These are phyloP conservation scores for Eretmocerus hayati DNA, from an alignment of 2,888 invertebrate species.

Conservation along the genomic window DNA sequence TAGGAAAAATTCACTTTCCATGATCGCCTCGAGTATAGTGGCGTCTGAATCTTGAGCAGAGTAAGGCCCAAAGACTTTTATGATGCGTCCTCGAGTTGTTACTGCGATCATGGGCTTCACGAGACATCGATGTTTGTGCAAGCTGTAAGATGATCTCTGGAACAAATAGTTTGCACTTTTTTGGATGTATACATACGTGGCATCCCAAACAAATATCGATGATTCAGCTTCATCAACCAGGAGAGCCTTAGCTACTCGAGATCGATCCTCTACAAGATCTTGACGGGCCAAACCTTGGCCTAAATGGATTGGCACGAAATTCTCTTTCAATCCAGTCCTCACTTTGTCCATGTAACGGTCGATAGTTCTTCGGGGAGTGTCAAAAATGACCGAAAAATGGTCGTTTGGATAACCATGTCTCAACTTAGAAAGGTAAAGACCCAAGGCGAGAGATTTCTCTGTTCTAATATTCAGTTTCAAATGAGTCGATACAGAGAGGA, in stretches of 20 bases:
- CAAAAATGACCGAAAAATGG: neutral
- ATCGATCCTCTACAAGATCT: neutral
- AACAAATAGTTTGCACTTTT: neutral
- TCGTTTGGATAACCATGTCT: neutral
- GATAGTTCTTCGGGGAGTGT: neutral
- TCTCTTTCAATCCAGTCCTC: neutral
- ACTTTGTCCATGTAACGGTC: neutral
- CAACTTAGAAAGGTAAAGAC: neutral
- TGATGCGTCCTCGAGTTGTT: slow-evolving; percentile 1
- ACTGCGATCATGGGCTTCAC: neutral
- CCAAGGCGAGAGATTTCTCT: neutral
- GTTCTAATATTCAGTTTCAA: no score
- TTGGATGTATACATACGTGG: neutral
- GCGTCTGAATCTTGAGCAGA: slow-evolving; percentile 2
- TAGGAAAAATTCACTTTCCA: neutral
- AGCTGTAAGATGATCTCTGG: neutral
- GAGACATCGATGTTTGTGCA: neutral
- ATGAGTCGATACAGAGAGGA: no score
- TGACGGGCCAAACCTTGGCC: neutral
- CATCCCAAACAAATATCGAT: neutral
- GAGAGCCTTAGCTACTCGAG: neutral
- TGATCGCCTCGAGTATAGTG: neutral
- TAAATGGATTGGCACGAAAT: neutral
- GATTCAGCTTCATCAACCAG: neutral
- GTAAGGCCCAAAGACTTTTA: slow-evolving; percentile 3